Conservation (phyloP, 37 sponge, comb jelly and placozoan genomes). For the Halichondria panicea region DNA sequence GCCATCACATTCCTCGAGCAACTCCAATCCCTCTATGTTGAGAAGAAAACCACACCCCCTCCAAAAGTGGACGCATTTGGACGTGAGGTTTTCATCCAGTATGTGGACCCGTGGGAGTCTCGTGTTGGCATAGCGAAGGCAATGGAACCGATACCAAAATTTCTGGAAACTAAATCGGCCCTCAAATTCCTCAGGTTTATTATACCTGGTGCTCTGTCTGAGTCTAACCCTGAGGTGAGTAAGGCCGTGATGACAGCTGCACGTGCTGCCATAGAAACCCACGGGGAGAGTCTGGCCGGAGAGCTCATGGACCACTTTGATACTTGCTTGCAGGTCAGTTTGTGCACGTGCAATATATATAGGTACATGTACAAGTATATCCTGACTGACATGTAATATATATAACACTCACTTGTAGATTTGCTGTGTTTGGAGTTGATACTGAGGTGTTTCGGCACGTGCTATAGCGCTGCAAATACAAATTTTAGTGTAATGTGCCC, state of each 20-base stretch:
- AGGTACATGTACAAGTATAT: too few relatives aligned
- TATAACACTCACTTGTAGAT: too few relatives aligned
- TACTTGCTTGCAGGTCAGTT: constrained; percentile 44
- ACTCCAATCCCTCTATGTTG: constrained; percentile 36
- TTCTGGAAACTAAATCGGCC: background rate
- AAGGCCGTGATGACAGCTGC: constrained; percentile 72
- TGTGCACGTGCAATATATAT: too few relatives aligned
- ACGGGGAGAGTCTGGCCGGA: constrained; percentile 76
- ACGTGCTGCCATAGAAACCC: constrained; percentile 60
- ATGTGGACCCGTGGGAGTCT: constrained; percentile 78
- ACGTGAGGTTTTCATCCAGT: constrained; percentile 15
- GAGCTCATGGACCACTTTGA: constrained; percentile 86
- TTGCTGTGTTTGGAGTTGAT: too few relatives aligned
- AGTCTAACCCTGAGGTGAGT: constrained; percentile 59
- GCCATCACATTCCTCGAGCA: constrained; percentile 9
- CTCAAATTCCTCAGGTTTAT: constrained; percentile 66
- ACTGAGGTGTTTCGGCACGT: too few relatives aligned
- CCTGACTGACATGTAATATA: too few relatives aligned
- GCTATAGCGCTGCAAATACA: too few relatives aligned
- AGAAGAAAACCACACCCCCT: constrained; percentile 37
- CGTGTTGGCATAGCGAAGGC: constrained; percentile 86
- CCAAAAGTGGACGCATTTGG: constrained; percentile 54
- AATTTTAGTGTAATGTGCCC: too few relatives aligned
- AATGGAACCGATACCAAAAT: constrained; percentile 51
- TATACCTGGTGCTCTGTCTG: constrained; percentile 72